Evolutionary conservation across 1,140 invertebrate genomes (phyloP).

Genomic region (Coenobita brevimanus): DNA sequence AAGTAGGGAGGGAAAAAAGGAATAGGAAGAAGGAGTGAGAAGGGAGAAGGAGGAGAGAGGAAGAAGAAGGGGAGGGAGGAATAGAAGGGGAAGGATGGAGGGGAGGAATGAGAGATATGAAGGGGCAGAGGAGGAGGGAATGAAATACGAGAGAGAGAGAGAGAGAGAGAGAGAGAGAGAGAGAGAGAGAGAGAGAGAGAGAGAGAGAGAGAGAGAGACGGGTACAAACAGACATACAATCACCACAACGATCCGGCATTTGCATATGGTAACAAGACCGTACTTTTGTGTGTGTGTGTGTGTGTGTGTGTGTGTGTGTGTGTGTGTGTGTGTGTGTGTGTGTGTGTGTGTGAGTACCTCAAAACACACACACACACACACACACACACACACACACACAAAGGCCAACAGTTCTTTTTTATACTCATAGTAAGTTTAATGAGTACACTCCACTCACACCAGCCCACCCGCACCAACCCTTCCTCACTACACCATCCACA

Average conservation of each 20-base stretch:
- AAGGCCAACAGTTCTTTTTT: not conserved
- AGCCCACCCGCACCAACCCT: not conserved
- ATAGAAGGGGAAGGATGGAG: not conserved
- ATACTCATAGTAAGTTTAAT: too few relatives aligned
- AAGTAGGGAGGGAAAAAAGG: not conserved
- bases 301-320: slow-evolving; percentile 11
- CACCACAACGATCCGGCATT: not conserved
- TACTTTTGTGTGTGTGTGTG: too few relatives aligned
- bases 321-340: slow-evolving; percentile 15
- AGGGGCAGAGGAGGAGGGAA: not conserved
- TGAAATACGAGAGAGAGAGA: too few relatives aligned
- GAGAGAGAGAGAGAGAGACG: too few relatives aligned
- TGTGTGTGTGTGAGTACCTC: too few relatives aligned
- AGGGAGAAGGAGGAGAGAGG: too few relatives aligned
- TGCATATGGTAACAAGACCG: not conserved
- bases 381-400: too few relatives aligned
- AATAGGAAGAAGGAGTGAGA: not conserved
- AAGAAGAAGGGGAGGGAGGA: not conserved
- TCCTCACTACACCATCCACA: not conserved
- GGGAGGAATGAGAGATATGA: not conserved
- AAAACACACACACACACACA: too few relatives aligned
- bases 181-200: not conserved
- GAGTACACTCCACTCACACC: not conserved
- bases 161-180: not conserved
- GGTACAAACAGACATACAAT: too few relatives aligned